A percentile compares a stretch with the other conserved stretches of the same genome.
These are phyloP conservation scores for Halichoerus grypus DNA, from an alignment of 2,113 vertebrate genomes.

Conservation along the genomic window DNA sequence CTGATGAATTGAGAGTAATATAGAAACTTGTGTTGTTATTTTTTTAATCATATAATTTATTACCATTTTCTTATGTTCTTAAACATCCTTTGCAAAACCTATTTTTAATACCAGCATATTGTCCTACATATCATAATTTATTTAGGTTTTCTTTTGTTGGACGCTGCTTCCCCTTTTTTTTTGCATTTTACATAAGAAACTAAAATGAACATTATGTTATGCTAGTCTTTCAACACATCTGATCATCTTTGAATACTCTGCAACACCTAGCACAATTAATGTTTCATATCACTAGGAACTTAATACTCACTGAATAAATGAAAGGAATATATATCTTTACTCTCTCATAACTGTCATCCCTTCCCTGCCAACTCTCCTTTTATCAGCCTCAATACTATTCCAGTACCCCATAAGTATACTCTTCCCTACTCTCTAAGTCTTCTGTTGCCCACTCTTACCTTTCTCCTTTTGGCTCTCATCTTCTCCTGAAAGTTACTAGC, in stretches of 20 bases:
- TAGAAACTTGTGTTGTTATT: neutral
- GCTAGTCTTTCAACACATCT: neutral
- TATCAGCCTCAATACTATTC: neutral
- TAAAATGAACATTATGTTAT: conserved; percentile 41
- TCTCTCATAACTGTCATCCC: neutral
- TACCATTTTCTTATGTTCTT: conserved; percentile 5
- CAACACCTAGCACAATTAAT: neutral
- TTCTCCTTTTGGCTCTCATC: neutral
- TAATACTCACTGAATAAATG: neutral
- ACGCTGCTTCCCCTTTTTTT: neutral
- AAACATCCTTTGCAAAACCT: neutral
- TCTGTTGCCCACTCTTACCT: neutral
- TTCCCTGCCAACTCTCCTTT: neutral
- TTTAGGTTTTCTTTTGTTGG: neutral
- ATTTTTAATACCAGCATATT: conserved; percentile 28
- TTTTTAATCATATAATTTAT: neutral
- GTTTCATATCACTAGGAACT: neutral
- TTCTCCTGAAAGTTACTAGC: neutral
- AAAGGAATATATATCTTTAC: neutral
- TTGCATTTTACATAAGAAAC: conserved; percentile 18
- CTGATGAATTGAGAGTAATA: conserved; percentile 8
- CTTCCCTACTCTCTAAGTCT: neutral
- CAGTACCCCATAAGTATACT: neutral
- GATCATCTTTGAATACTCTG: neutral
- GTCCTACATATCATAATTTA: conserved; percentile 7